Conservation (phyloP, 2,888 invertebrate species). For the Tanypteryx hageni region DNA sequence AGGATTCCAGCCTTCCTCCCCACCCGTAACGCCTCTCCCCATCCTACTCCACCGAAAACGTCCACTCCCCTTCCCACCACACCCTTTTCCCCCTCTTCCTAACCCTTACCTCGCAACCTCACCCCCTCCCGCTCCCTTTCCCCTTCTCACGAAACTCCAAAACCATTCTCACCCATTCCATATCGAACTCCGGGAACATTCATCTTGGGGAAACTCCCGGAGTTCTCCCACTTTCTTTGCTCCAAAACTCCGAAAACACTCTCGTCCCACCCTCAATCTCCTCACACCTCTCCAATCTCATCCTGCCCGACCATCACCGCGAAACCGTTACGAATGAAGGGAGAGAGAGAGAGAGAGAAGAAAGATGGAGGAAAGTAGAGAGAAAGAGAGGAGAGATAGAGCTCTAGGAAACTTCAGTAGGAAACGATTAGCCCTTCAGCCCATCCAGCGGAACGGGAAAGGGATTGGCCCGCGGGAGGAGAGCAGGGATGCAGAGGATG, state of each 20-base stretch:
- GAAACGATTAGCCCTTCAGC: conserved; percentile 18
- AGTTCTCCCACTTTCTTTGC: not conserved
- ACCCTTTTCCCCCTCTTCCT: not conserved
- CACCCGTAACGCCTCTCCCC: not conserved
- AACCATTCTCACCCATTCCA: conserved; percentile 56
- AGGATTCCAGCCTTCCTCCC: not conserved
- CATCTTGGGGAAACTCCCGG: conserved; percentile 38
- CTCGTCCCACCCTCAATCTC: not conserved
- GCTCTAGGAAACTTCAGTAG: not conserved
- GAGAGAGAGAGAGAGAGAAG: not conserved
- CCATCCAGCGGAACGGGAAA: conserved; percentile 30
- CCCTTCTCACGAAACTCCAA: conserved; percentile 1
- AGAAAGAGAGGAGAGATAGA: conserved; percentile 36
- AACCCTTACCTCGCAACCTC: not conserved
- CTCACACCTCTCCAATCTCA: not conserved
- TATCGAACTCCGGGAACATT: conserved; percentile 38
- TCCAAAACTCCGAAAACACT: not conserved
- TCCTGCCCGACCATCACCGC: not conserved
- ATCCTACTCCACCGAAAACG: not conserved
- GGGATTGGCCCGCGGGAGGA: not conserved
- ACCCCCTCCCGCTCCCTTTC: not conserved
- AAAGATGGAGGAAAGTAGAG: not conserved
- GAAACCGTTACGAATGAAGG: not conserved
- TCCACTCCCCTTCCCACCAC: not conserved
- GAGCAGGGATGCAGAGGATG: not conserved